phyloP scores from a whole-genome alignment of 2,888 invertebrate species.

The Gonocerus acuteangulatus region DNA sequence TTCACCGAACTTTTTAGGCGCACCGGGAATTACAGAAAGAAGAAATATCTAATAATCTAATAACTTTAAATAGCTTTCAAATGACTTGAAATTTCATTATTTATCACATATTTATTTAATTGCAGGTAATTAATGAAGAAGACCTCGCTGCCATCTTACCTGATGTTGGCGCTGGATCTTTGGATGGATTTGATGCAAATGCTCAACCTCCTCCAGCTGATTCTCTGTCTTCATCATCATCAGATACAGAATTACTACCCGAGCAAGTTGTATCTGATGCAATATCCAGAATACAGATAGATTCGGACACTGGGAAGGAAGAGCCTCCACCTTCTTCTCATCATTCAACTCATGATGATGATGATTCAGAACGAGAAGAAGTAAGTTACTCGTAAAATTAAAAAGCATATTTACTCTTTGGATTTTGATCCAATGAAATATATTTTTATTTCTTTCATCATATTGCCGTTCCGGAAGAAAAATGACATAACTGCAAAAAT shows the following conservation, averaged over 20 bases:
- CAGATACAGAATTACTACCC: constrained; percentile 56
- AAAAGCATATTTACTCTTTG: too few species aligned
- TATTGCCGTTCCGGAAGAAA: too few species aligned
- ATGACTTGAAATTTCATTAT: background rate
- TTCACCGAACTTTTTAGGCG: too few species aligned
- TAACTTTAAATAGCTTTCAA: background rate
- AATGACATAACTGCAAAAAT: too few species aligned
- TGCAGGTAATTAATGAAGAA: constrained; percentile 66
- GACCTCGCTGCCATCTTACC: constrained; percentile 71
- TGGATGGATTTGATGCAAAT: constrained; percentile 50
- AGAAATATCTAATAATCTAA: background rate
- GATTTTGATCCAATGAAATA: too few species aligned
- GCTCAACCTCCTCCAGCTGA: constrained; percentile 38
- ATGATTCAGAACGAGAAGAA: constrained; percentile 25
- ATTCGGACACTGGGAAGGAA: too few species aligned
- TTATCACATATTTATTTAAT: background rate
- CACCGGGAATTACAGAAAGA: too few species aligned
- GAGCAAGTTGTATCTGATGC: constrained; percentile 63
- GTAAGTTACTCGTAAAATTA: too few species aligned
- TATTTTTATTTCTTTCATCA: too few species aligned
- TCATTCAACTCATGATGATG: constrained; percentile 24
- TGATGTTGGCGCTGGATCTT: constrained; percentile 50
- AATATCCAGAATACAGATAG: constrained; percentile 57
- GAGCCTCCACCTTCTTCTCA: constrained; percentile 22
- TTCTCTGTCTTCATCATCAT: constrained; percentile 49